Evolutionary conservation across 1,140 invertebrate species (phyloP), one percentile per base, ranked within the genome.

Genomic region (Goniozus legneri): DNA sequence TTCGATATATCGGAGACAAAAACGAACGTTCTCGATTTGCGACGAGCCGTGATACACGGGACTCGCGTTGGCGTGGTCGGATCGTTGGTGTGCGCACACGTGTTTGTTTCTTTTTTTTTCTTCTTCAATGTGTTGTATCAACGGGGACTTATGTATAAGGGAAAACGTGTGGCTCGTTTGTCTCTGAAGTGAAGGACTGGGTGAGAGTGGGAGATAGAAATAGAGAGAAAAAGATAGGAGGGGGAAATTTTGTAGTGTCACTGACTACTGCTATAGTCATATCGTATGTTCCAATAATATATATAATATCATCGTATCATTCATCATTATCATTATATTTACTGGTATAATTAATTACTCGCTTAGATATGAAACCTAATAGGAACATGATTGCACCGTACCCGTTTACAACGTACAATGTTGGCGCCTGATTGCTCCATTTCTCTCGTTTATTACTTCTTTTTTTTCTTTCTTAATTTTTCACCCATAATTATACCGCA

Each of bases 331-430:
- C 65, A 63, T 74, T 73, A 71, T 74, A 74, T 70, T 74, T 74
- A 74, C 62, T 74, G 67, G 71, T 74, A 74, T 73, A 71, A 71
- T 72, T 69, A 73, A 68, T 74, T 74, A 72, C 67, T 73, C 71
- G 71, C 70, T 73, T 74, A 74, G 71, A 74, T 74, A 72, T 74
- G 70, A 74, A 74, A 74, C 70, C 71, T 74, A 74, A 66, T 72
- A 74, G 71, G 69, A 74, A 74, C 69, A 72, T 74, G 71, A 74
- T 74, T 74, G 69, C 71, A 72, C 71, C 71, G 71, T 47, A 51
- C 57, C 52, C 53, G 54, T 57, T 31, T 44, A 37, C 14, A 47
- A 46, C 56, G 50, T 34, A 59, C 56, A 45, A 59, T 59, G 57
- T 55, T 59, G 58, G 49, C 45, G 47, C 49, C 57, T 20, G 44